These are phyloP conservation scores for Ellobius talpinus DNA, from an alignment of 2,113 vertebrate genomes.

Conservation along the genomic window DNA sequence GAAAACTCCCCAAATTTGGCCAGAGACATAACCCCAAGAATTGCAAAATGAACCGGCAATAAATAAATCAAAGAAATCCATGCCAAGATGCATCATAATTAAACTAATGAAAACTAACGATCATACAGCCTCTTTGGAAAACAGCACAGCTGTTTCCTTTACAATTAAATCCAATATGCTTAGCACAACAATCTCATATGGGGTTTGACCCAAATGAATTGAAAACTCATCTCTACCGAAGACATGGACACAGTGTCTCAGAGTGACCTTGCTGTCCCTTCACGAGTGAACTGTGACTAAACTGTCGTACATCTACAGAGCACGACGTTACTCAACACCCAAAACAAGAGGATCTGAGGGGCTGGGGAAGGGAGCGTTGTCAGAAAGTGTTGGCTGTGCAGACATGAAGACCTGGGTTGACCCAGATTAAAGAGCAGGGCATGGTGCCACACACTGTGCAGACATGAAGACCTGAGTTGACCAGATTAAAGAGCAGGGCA, in stretches of 20 bases:
- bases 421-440: background rate
- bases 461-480: too few relatives aligned
- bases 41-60: background rate
- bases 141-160: background rate
- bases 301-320: background rate
- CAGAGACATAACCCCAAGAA: slow-evolving; percentile 39
- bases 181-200: background rate
- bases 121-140: background rate
- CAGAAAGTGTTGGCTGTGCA: background rate
- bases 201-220: background rate
- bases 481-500: too few relatives aligned
- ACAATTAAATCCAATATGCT: slow-evolving; percentile 14
- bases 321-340: background rate
- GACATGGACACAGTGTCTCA: background rate
- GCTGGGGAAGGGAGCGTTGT: background rate
- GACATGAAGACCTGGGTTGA: too few relatives aligned
- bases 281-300: background rate
- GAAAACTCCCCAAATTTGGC: background rate
- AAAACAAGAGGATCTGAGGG: background rate
- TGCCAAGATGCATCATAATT: background rate
- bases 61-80: slow-evolving; percentile 3
- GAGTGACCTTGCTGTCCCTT: background rate
- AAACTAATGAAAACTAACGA: slow-evolving; percentile 53
- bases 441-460: background rate
- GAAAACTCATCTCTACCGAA: background rate